Evolutionary conservation across 2,113 vertebrate genomes (phyloP).

Genomic region (Perca fluviatilis): DNA sequence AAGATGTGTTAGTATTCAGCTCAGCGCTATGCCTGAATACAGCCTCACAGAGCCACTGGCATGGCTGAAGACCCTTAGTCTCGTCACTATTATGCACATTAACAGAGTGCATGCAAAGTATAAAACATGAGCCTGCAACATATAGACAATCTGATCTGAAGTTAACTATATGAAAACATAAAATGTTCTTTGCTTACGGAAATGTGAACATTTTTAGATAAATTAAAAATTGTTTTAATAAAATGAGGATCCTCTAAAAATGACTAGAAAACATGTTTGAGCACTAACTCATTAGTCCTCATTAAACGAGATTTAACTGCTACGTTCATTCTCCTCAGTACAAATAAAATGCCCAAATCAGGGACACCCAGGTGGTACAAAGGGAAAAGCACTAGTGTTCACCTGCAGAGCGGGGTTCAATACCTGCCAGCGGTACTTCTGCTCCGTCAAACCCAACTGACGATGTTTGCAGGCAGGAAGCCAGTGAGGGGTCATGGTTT

Average conservation of each 20-base stretch:
- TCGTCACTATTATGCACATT: background rate
- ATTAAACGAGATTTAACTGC: background rate
- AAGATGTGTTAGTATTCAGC: too few relatives aligned
- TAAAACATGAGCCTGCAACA: too few relatives aligned
- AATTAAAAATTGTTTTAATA: background rate
- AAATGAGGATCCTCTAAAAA: background rate
- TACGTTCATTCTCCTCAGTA: background rate
- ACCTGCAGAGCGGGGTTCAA: conserved; percentile 6
- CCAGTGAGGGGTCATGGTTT: background rate
- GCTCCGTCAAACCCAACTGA: conserved; percentile 13
- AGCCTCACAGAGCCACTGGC: too few relatives aligned
- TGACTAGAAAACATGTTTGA: background rate
- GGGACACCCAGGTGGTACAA: background rate
- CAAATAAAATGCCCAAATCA: background rate
- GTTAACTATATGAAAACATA: background rate
- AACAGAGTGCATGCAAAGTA: background rate
- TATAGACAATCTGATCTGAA: too few relatives aligned
- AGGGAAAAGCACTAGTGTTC: background rate
- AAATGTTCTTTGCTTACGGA: background rate
- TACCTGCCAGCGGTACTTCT: background rate
- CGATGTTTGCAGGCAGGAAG: conserved; percentile 14
- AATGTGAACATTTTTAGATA: too few relatives aligned
- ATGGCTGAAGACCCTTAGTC: too few relatives aligned
- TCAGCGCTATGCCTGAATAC: too few relatives aligned
- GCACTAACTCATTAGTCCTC: background rate